phyloP scores from a whole-genome alignment of 2,888 invertebrate species.

The Cerastoderma edule region DNA sequence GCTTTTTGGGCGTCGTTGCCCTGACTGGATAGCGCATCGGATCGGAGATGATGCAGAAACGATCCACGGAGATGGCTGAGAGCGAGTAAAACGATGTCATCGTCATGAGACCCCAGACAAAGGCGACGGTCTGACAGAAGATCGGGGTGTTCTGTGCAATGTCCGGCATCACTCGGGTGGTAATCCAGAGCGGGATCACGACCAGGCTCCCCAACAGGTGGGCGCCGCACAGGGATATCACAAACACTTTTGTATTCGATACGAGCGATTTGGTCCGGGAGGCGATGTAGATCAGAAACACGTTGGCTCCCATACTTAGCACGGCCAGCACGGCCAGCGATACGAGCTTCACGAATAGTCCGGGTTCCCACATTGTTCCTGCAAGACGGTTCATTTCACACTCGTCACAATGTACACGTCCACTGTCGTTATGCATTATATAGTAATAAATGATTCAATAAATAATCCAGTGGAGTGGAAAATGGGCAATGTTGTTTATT shows the following conservation, averaged over 20 bases:
- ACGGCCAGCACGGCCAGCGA: constrained; percentile 38
- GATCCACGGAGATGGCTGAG: constrained; percentile 71
- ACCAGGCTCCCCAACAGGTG: constrained; percentile 57
- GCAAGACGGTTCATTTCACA: constrained; percentile 42
- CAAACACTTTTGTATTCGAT: constrained; percentile 60
- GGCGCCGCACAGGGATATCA: constrained; percentile 46
- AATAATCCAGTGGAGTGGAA: too few species aligned
- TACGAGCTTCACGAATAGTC: constrained; percentile 47
- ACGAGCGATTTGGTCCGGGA: constrained; percentile 48
- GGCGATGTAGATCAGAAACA: constrained; percentile 54
- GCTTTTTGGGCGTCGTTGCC: constrained; percentile 58
- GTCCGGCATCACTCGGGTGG: constrained; percentile 35
- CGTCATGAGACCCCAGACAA: constrained; percentile 59
- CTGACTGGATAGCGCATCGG: constrained; percentile 72
- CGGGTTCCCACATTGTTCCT: constrained; percentile 42
- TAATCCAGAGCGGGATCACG: constrained; percentile 57
- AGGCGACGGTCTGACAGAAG: constrained; percentile 47
- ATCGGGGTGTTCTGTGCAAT: constrained; percentile 25
- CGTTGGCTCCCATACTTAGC: constrained; percentile 49
- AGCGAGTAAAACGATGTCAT: constrained; percentile 73
- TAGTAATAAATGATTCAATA: too few species aligned
- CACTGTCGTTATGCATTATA: constrained; percentile 46
- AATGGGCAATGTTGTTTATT: too few species aligned
- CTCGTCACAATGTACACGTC: constrained; percentile 23
- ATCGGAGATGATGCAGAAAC: constrained; percentile 73